Percentiles rank a stretch among this genome's conserved stretches.
phyloP scores from a whole-genome alignment of 2,797 vertebrate species.

The Tauraco hartlaubi region DNA sequence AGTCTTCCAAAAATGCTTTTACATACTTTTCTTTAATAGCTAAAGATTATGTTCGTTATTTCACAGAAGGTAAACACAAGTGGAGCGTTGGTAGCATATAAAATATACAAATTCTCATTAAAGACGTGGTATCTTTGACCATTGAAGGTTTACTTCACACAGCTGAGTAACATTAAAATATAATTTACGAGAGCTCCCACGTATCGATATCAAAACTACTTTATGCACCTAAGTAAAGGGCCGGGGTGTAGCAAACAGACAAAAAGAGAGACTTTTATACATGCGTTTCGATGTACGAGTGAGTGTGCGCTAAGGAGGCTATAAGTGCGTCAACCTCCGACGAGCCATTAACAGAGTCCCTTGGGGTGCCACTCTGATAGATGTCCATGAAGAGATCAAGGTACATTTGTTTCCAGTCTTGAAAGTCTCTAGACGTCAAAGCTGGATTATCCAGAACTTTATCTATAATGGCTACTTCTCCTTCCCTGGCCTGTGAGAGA shows the following conservation, averaged over 20 bases:
- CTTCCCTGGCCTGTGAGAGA: slow-evolving; percentile 96
- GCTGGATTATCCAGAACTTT: slow-evolving; percentile 94
- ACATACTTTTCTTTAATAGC: slow-evolving; percentile 69
- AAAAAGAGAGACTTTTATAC: slow-evolving; percentile 84
- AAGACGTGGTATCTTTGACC: slow-evolving; percentile 70
- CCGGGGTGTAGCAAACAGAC: slow-evolving; percentile 45
- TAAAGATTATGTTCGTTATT: slow-evolving; percentile 68
- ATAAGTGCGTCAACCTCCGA: slow-evolving; percentile 85
- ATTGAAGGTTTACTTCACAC: slow-evolving; percentile 75
- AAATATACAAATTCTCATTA: slow-evolving; percentile 83
- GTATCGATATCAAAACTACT: slow-evolving; percentile 79
- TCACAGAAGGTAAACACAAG: slow-evolving; percentile 82
- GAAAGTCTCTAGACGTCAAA: slow-evolving; percentile 96
- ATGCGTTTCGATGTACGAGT: slow-evolving; percentile 98
- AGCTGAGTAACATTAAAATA: slow-evolving; percentile 81
- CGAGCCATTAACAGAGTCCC: slow-evolving; percentile 80
- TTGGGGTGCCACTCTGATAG: slow-evolving; percentile 79
- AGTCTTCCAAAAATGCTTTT: slow-evolving; percentile 73
- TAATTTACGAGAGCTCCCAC: slow-evolving; percentile 74
- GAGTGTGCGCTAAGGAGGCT: slow-evolving; percentile 92
- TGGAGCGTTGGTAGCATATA: slow-evolving; percentile 76
- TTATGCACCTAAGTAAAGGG: slow-evolving; percentile 68
- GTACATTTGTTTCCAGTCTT: slow-evolving; percentile 97
- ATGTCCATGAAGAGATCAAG: slow-evolving; percentile 92
- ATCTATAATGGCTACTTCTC: slow-evolving; percentile 97